Conservation (phyloP, 2,113 vertebrate species). For the Vanacampus margaritifer region DNA sequence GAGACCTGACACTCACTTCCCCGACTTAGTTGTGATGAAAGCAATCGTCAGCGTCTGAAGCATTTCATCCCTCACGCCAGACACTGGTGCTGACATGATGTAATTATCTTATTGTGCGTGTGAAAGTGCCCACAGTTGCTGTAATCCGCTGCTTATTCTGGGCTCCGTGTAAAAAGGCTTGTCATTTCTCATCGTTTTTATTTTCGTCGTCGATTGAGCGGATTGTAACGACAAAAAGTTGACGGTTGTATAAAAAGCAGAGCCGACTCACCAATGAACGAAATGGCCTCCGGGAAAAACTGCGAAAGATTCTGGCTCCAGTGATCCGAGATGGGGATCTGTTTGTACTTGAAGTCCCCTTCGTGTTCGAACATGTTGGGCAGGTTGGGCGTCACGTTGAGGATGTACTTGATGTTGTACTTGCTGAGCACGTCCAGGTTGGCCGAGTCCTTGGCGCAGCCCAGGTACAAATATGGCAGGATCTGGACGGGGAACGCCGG, state of each 20-base stretch:
- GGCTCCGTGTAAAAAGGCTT: too few species aligned
- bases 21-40: too few species aligned
- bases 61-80: too few species aligned
- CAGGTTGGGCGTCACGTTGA: slow-evolving; percentile 98
- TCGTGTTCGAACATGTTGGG: slow-evolving; percentile 98
- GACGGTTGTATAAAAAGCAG: background rate
- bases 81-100: too few species aligned
- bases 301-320: slow-evolving; percentile 99
- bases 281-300: slow-evolving; percentile 99
- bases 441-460: slow-evolving; percentile 97
- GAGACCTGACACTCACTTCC: too few species aligned
- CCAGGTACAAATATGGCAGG: slow-evolving; percentile 94
- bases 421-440: slow-evolving; percentile 95
- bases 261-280: slow-evolving; percentile 91
- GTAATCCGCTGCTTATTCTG: too few species aligned
- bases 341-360: slow-evolving; percentile 98
- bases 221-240: background rate
- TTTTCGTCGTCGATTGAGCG: background rate
- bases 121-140: too few species aligned
- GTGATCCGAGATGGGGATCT: slow-evolving; percentile 99
- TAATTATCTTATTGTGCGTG: too few species aligned
- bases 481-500: slow-evolving; percentile 97
- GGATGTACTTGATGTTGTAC: slow-evolving; percentile 98
- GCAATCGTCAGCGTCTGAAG: too few species aligned
- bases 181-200: background rate